Evolutionary conservation across 2,888 invertebrate species (phyloP), one percentile per base, ranked within the genome.

Genomic region (Zele albiditarsus): DNA sequence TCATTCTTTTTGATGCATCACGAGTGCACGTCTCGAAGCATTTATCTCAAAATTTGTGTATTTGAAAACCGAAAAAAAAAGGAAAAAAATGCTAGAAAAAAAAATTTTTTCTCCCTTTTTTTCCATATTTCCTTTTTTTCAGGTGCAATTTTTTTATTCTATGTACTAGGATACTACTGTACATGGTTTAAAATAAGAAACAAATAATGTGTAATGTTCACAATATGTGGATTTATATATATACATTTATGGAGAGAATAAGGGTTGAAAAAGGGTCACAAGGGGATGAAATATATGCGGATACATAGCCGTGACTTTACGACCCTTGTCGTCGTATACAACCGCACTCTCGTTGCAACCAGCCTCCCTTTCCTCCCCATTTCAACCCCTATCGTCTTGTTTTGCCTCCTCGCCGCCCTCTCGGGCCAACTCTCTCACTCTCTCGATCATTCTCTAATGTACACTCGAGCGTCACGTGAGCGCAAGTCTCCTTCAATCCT

Each of bases 391-490:
- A 8, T 53, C 20, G 20, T 67, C 60, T 53, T 66, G 53, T 73
- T 74, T 71, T 66, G 46, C 20, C 67, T 62, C 38, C 20, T 10
- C 23, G 5, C n/a, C 53, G 8, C 46, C 66, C 42, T 62, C 73
- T 76, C 73, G 74, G 69, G 57, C 68, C 49, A 74, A 73, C 78
- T 75, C 72, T 67, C 57, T 70, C 42, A 69, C 75, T 70, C 76
- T 82, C 79, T 81, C 82, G 80, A 84, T 84, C 84, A 80, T 80
- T 80, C 83, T 79, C 80, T 81, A 83, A 84, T 84, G 82, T 81
- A 80, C 80, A 82, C 82, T 78, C 68, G 31, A 79, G 77, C 60
- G 20, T 68, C 62, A 62, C 63, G 33, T 33, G 63, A 27, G 46
- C 62, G 46, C 73, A 72, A 76, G 60, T 78, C 77, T 77, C 76